These are phyloP conservation scores for Platycnemis pennipes DNA, from an alignment of 2,888 invertebrate genomes.

Conservation along the genomic window DNA sequence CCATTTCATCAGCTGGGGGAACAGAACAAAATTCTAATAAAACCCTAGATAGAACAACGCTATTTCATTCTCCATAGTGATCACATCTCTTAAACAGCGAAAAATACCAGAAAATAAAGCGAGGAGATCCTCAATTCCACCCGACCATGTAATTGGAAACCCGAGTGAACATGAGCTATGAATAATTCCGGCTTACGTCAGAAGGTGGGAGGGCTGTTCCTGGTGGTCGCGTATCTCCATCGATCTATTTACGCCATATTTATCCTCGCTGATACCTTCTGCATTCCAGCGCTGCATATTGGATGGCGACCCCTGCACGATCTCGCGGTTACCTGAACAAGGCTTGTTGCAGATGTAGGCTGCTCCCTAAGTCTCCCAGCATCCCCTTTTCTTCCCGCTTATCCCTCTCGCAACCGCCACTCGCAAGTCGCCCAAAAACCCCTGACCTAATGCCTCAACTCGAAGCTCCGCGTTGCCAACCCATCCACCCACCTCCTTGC, in stretches of 20 bases:
- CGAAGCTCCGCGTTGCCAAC: not conserved
- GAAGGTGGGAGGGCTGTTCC: not conserved
- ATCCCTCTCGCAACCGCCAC: not conserved
- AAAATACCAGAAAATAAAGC: no score
- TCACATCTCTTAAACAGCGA: no score
- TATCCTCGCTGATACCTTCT: not conserved
- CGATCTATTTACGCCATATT: not conserved
- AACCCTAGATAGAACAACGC: no score
- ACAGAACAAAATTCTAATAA: no score
- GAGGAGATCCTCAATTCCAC: no score
- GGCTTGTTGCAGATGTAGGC: not conserved
- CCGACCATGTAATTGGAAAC: not conserved
- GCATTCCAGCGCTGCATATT: not conserved
- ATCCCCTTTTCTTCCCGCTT: not conserved
- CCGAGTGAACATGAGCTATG: not conserved
- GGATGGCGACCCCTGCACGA: not conserved
- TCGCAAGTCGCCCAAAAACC: not conserved
- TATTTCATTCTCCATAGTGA: no score
- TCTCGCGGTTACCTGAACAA: not conserved
- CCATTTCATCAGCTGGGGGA: no score
- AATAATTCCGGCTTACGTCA: not conserved
- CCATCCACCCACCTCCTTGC: not conserved
- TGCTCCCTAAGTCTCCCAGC: not conserved
- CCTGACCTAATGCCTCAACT: conserved; percentile 22
- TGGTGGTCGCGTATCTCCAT: not conserved